A percentile compares a stretch with the other conserved stretches of the same genome.
These are phyloP conservation scores for Verasper variegatus DNA, from an alignment of 2,113 vertebrate species.

Conservation along the genomic window DNA sequence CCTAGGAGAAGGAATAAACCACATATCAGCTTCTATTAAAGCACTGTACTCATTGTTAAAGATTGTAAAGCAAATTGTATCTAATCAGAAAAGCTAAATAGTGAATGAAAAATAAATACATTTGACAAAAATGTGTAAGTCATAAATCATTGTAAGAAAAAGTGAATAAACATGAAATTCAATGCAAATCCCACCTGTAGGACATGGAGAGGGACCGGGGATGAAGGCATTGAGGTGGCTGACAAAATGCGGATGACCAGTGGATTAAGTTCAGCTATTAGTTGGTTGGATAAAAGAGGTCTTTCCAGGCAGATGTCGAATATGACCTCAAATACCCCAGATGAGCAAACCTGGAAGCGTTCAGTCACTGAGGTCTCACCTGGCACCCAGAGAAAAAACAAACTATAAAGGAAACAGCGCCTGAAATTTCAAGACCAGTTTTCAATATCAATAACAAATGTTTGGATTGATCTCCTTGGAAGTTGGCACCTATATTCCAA, in stretches of 20 bases:
- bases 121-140: neutral
- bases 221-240: slow-evolving; percentile 80
- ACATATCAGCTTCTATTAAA: neutral
- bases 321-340: slow-evolving; percentile 77
- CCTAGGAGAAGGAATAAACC: slow-evolving; percentile 62
- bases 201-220: slow-evolving; percentile 74
- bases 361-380: slow-evolving; percentile 77
- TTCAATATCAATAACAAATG: neutral
- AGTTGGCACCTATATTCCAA: no score
- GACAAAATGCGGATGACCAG: slow-evolving; percentile 84
- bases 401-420: neutral
- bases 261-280: slow-evolving; percentile 86
- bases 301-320: slow-evolving; percentile 80
- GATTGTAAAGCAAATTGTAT: neutral
- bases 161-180: neutral
- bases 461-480: neutral
- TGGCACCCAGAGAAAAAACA: slow-evolving; percentile 52
- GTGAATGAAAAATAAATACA: neutral
- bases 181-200: slow-evolving; percentile 79
- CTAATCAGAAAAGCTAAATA: neutral
- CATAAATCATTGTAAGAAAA: neutral
- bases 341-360: slow-evolving; percentile 52
- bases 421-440: neutral
- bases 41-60: no score
- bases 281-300: slow-evolving; percentile 84